Percentiles rank a stretch among this genome's conserved stretches.
phyloP scores from a whole-genome alignment of 53 echinoderm and acorn worm genomes.

The Mesocentrotus franciscanus region DNA sequence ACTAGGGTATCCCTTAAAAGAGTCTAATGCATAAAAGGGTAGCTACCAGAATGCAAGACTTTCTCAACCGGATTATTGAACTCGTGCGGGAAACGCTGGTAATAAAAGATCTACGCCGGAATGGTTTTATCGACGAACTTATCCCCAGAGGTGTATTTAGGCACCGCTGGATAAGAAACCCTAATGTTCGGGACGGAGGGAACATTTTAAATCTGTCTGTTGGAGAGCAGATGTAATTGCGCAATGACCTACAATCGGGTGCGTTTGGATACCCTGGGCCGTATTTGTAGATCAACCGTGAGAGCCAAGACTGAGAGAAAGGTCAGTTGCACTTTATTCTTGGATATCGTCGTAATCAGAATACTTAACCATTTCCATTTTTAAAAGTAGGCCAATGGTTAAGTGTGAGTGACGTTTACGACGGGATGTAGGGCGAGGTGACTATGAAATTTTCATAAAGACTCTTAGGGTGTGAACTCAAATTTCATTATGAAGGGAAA shows the following conservation, averaged over 20 bases:
- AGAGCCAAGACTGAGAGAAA: slow-evolving; percentile 8
- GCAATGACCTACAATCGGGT: slow-evolving; percentile 38
- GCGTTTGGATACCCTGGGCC: slow-evolving; percentile 31
- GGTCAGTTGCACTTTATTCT: slow-evolving; percentile 38
- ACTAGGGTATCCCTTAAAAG: background rate
- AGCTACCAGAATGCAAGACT: background rate
- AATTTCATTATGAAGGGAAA: slow-evolving; percentile 28
- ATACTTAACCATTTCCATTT: slow-evolving; percentile 35
- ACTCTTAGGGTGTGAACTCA: background rate
- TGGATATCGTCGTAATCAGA: slow-evolving; percentile 5
- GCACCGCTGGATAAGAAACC: slow-evolving; percentile 44
- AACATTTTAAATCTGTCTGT: slow-evolving; percentile 12
- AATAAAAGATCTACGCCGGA: slow-evolving; percentile 22
- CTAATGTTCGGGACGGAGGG: slow-evolving; percentile 29
- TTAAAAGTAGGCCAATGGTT: slow-evolving; percentile 11
- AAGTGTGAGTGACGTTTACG: slow-evolving; percentile 22
- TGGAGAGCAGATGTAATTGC: slow-evolving; percentile 46
- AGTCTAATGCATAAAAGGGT: background rate
- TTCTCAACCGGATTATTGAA: background rate
- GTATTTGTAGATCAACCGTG: slow-evolving; percentile 53
- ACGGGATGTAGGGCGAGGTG: slow-evolving; percentile 2
- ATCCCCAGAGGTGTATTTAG: slow-evolving; percentile 50
- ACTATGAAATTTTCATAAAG: slow-evolving; percentile 29
- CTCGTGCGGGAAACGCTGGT: background rate
- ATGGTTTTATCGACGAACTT: slow-evolving; percentile 39